Evolutionary conservation across 2,113 vertebrate species (phyloP).

Genomic region (Dicrurus megarhynchus): DNA sequence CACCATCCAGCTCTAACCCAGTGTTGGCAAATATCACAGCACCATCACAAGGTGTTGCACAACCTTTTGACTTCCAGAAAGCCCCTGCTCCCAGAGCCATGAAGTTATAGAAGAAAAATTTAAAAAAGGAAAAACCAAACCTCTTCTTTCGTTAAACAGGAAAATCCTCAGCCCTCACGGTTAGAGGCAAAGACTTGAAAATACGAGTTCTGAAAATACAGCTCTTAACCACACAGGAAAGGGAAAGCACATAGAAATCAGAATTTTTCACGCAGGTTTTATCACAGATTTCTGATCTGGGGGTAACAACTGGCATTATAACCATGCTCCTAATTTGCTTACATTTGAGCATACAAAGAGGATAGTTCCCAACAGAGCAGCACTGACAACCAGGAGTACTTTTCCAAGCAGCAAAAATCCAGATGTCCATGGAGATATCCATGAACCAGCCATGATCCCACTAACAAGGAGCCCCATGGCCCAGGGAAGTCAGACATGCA

Average conservation of each 20-base stretch:
- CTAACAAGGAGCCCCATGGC: neutral
- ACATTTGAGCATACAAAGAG: neutral
- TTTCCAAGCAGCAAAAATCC: neutral
- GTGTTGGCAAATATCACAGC: neutral
- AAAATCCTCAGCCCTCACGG: neutral
- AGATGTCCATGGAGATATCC: neutral
- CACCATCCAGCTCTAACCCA: neutral
- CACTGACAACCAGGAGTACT: neutral
- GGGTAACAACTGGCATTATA: neutral
- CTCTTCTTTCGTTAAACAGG: neutral
- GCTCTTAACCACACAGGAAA: neutral
- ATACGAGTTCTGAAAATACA: neutral
- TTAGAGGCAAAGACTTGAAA: neutral
- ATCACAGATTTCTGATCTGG: neutral
- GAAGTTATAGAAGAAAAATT: neutral
- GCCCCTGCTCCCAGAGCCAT: neutral
- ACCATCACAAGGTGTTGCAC: neutral
- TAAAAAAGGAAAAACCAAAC: neutral
- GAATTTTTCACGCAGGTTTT: neutral
- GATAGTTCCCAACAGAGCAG: neutral
- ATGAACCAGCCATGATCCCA: neutral
- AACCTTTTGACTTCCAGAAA: neutral
- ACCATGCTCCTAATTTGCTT: neutral
- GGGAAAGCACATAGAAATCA: neutral
- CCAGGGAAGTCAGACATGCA: neutral